These are phyloP conservation scores for Chrysocyon brachyurus DNA, from an alignment of 2,797 vertebrate genomes.

Conservation along the genomic window DNA sequence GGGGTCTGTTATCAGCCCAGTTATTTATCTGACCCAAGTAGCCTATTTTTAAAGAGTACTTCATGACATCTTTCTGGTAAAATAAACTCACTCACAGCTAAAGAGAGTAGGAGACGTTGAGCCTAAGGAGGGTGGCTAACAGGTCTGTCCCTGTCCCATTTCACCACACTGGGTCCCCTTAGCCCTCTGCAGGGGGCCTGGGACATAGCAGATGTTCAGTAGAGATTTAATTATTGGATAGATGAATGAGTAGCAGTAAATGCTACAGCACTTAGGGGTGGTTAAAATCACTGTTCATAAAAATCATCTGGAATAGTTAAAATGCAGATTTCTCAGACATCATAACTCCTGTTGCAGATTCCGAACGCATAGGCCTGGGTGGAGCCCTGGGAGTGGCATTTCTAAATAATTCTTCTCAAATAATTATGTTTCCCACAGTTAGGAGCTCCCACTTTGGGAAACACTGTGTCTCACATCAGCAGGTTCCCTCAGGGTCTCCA, in stretches of 20 bases:
- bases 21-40: not conserved
- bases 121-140: rapidly evolving
- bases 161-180: too few species aligned
- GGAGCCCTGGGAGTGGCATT: not conserved
- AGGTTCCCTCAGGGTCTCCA: not conserved
- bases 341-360: not conserved
- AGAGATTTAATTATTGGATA: not conserved
- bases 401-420: not conserved
- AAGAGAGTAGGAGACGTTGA: not conserved
- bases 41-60: not conserved
- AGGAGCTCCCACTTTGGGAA: not conserved
- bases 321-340: not conserved
- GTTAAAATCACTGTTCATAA: not conserved
- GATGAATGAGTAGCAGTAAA: not conserved
- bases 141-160: not conserved
- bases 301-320: not conserved
- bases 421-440: not conserved
- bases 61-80: not conserved
- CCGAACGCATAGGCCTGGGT: not conserved
- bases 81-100: not conserved
- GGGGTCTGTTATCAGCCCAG: not conserved
- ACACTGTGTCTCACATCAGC: not conserved
- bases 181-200: not conserved
- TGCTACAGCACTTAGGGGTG: not conserved
- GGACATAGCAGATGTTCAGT: not conserved